Conservation (phyloP, 2,888 invertebrate species). For the Brachynemurus nebulosus region DNA sequence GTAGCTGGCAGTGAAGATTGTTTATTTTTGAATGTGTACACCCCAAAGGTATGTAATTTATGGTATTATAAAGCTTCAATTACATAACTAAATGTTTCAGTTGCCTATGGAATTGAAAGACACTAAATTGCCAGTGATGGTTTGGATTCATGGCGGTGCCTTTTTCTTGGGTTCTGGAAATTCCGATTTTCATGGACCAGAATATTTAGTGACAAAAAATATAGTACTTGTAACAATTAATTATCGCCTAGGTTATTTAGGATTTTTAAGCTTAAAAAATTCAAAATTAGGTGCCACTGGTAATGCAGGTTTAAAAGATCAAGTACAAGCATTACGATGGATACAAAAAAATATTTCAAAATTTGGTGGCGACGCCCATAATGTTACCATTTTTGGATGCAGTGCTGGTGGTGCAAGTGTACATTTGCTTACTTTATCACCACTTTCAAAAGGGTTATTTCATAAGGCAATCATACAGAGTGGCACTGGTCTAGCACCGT, state of each 20-base stretch:
- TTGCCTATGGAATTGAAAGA: background rate
- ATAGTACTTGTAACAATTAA: background rate
- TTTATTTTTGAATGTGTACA: slow-evolving; percentile 2
- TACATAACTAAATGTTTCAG: background rate
- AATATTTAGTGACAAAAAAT: background rate
- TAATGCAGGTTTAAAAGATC: background rate
- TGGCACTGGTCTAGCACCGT: background rate
- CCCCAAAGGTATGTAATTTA: background rate
- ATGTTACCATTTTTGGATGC: background rate
- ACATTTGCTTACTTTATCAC: background rate
- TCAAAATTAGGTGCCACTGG: background rate
- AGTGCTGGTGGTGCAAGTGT: background rate
- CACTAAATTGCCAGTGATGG: background rate
- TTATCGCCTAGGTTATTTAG: background rate
- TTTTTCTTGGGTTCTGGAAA: background rate
- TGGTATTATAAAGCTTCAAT: too few species aligned
- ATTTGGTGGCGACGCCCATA: background rate
- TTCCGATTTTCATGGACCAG: background rate
- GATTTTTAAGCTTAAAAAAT: background rate
- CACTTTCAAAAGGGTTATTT: background rate
- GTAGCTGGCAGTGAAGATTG: background rate
- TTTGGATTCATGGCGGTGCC: background rate
- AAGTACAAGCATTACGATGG: background rate
- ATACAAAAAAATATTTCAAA: background rate
- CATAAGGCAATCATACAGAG: slow-evolving; percentile 2